Evolutionary conservation across 1,140 invertebrate genomes (phyloP).

Genomic region (Hyposmocoma kahamanoa): DNA sequence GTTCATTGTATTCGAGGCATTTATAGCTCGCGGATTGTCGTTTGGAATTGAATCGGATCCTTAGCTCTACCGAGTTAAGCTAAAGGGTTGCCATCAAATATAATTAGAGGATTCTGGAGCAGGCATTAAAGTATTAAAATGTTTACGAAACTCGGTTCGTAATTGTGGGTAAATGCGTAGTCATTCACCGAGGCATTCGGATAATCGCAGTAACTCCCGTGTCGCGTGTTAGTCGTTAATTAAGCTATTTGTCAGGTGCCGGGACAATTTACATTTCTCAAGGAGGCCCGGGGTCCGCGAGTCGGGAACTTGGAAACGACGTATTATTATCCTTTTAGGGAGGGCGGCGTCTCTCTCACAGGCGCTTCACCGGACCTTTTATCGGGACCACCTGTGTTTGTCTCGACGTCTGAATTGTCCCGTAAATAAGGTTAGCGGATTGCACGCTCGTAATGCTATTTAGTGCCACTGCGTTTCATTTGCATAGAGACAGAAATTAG

Average conservation of each 20-base stretch:
- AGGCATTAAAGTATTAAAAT: constrained; percentile 17
- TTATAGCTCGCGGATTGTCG: constrained; percentile 14
- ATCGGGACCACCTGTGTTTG: constrained; percentile 68
- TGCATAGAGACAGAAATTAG: constrained; percentile 49
- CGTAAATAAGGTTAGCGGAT: constrained; percentile 67
- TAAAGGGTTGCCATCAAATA: neutral
- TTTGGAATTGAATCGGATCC: neutral
- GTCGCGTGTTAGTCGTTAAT: constrained; percentile 66
- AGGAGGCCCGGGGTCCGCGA: constrained; percentile 40
- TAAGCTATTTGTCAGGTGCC: constrained; percentile 71
- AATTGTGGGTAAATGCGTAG: constrained; percentile 26
- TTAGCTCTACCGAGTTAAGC: constrained; percentile 4
- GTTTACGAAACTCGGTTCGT: constrained; percentile 26
- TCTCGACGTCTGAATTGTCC: constrained; percentile 69
- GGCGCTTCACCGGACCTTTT: constrained; percentile 58
- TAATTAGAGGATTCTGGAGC: constrained; percentile 1
- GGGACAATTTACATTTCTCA: constrained; percentile 67
- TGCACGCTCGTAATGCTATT: constrained; percentile 49
- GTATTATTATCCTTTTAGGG: constrained; percentile 73
- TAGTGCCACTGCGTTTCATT: constrained; percentile 48
- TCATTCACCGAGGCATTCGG: constrained; percentile 43
- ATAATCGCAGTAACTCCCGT: constrained; percentile 59
- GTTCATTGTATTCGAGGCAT: constrained; percentile 44
- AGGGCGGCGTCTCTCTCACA: constrained; percentile 57
- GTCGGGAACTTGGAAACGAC: constrained; percentile 56